Base-by-base conservation (phyloP, 2,113 vertebrate genomes). In the Capreolus pygargus region DNA sequence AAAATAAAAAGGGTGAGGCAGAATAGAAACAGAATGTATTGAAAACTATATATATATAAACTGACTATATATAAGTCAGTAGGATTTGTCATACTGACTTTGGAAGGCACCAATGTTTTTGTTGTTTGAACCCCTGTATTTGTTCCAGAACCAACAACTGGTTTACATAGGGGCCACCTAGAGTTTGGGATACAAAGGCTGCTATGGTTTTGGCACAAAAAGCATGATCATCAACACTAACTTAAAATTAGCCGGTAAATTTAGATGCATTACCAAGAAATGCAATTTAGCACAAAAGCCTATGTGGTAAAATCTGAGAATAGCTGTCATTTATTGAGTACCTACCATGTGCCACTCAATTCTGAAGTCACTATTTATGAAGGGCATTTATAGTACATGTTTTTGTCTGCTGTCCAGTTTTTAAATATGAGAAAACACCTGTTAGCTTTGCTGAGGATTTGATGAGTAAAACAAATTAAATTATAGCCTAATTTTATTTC, bases 391-490 rank as follows among this genome's bases (percentile, higher is more conserved):
- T 94, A 91, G 86, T 83, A 55, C 52, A 55, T 12, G 4, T 94
- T 92, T 8, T 7, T 85, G 8, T 70, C 60, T 94, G 28, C 61
- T 90, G 30, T 93, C 70, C 11, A 79, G 17, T 85, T 96, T 89
- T 94, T 78, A 96, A 89, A 60, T 87, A 64, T 5, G 67, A 87
- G 67, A 93, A 96, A 95, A 87, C 6, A 96, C 21, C 58, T 96
- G 23, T 70, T 92, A 89, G 67, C 8, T 98, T 97, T 93, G 17
- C 16, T 84, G 52, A 95, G 47, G n/a, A 43, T 89, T 82, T 88
- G 28, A 81, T 95, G 47, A 27, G 17, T 94, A 12, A 98, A 92
- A 92, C 86, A 79, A 60, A 45, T 91, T 55, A 70, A 60, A 45
- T 93, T 55, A 23, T 64, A 86, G n/a, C 7, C 39, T 96, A 83